Percentiles rank a stretch among this genome's conserved stretches.
Evolutionary conservation across 2,888 invertebrate species (phyloP).

Genomic region (Mesorhabditis belari): DNA sequence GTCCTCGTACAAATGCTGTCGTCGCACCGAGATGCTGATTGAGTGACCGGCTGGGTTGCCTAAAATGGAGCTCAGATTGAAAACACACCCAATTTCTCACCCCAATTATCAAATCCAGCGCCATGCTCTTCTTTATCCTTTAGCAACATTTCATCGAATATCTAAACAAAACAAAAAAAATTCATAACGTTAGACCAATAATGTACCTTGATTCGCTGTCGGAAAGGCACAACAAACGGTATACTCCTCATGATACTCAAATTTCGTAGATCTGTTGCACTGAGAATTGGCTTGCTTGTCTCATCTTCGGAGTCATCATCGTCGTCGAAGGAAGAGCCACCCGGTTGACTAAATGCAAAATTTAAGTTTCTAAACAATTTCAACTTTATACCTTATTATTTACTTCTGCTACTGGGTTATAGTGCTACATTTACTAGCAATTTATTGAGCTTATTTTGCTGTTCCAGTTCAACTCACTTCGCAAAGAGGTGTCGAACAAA

Average conservation of each 20-base stretch:
- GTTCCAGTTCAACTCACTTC: neutral
- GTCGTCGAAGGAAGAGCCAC: neutral
- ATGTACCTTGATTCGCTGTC: slow-evolving; percentile 65
- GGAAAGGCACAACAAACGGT: slow-evolving; percentile 87
- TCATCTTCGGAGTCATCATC: slow-evolving; percentile 1
- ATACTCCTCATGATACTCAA: slow-evolving; percentile 81
- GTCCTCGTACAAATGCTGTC: slow-evolving; percentile 94
- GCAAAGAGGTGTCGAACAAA: neutral
- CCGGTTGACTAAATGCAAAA: too few relatives aligned
- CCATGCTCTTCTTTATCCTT: slow-evolving; percentile 66
- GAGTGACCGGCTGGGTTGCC: neutral
- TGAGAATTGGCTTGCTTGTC: slow-evolving; percentile 20
- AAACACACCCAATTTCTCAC: neutral
- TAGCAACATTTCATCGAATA: slow-evolving; percentile 55
- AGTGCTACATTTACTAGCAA: too few relatives aligned
- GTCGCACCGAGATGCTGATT: slow-evolving; percentile 52
- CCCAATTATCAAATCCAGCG: neutral
- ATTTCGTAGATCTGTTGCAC: slow-evolving; percentile 71
- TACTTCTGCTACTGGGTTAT: too few relatives aligned
- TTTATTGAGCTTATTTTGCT: too few relatives aligned
- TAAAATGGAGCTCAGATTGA: neutral
- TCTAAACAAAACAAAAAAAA: slow-evolving; percentile 51
- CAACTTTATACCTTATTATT: too few relatives aligned
- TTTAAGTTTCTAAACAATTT: too few relatives aligned
- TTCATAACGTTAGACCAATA: neutral